Conservation (phyloP, 1,140 invertebrate species). For the Harpegnathos saltator region DNA sequence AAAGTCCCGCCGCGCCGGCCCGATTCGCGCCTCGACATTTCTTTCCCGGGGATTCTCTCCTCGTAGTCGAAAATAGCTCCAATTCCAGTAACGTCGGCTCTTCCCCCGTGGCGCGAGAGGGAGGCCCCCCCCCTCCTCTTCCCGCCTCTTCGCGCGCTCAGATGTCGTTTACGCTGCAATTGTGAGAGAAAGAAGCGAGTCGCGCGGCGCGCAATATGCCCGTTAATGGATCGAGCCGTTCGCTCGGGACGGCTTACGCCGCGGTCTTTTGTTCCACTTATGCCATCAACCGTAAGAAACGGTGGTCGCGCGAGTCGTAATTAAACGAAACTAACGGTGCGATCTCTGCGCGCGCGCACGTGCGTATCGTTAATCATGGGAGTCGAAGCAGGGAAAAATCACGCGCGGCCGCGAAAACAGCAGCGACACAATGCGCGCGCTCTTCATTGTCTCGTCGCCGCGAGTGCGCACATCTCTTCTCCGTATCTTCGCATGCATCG, state of each 20-base stretch:
- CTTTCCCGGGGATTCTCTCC: too few relatives aligned
- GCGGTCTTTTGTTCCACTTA: conserved; percentile 58
- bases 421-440: not conserved
- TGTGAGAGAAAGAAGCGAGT: not conserved
- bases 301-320: conserved; percentile 46
- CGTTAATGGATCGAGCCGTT: conserved; percentile 43
- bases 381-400: conserved; percentile 1
- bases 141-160: too few relatives aligned
- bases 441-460: not conserved
- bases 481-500: too few relatives aligned
- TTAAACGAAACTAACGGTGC: conserved; percentile 56
- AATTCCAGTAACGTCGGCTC: too few relatives aligned
- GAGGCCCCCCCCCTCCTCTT: too few relatives aligned
- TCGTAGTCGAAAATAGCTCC: too few relatives aligned
- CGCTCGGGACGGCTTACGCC: conserved; percentile 22
- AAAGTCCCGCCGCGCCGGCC: too few relatives aligned
- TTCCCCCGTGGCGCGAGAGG: too few relatives aligned
- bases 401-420: not conserved
- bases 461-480: too few relatives aligned
- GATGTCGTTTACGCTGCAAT: conserved; percentile 22
- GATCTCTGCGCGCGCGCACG: too few relatives aligned
- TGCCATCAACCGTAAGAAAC: conserved; percentile 52
- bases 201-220: not conserved
- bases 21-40: too few relatives aligned
- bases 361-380: conserved; percentile 13